A percentile compares a stretch with the other conserved stretches of the same genome.
Evolutionary conservation across 2,797 vertebrate species (phyloP).

Genomic region (Erpetoichthys calabaricus): DNA sequence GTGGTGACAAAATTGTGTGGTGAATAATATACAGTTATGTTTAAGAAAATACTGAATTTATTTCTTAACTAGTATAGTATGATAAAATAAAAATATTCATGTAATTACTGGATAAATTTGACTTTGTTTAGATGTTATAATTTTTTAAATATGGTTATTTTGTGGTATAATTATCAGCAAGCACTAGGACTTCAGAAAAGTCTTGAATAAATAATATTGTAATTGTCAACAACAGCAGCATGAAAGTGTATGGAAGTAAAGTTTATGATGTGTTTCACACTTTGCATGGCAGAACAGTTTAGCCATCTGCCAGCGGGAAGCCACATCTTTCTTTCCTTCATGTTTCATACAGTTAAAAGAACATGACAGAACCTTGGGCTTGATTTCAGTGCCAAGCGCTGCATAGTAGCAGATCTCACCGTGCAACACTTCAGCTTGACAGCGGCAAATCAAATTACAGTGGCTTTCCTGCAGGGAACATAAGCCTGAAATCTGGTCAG

Average conservation of each 20-base stretch:
- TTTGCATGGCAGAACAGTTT: constrained; percentile 16
- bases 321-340: constrained; percentile 14
- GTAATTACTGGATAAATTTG: too few species aligned
- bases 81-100: too few species aligned
- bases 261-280: constrained; percentile 18
- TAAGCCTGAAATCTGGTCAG: constrained; percentile 13
- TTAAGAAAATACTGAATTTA: too few species aligned
- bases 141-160: too few species aligned
- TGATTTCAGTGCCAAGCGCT: constrained; percentile 30
- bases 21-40: too few species aligned
- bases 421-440: constrained; percentile 29
- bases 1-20: too few species aligned
- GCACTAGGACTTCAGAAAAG: too few species aligned
- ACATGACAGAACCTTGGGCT: constrained; percentile 22
- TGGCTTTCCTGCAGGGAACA: constrained; percentile 13
- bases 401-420: constrained; percentile 25
- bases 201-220: too few species aligned
- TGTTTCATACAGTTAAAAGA: constrained; percentile 31
- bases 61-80: too few species aligned
- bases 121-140: too few species aligned
- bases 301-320: constrained; percentile 19
- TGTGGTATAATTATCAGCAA: too few species aligned
- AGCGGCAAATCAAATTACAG: constrained; percentile 26
- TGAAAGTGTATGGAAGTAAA: not conserved
- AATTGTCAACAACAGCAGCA: too few species aligned